Base-by-base conservation (phyloP, 2,888 invertebrate species). In the Pyrochroa serraticornis region DNA sequence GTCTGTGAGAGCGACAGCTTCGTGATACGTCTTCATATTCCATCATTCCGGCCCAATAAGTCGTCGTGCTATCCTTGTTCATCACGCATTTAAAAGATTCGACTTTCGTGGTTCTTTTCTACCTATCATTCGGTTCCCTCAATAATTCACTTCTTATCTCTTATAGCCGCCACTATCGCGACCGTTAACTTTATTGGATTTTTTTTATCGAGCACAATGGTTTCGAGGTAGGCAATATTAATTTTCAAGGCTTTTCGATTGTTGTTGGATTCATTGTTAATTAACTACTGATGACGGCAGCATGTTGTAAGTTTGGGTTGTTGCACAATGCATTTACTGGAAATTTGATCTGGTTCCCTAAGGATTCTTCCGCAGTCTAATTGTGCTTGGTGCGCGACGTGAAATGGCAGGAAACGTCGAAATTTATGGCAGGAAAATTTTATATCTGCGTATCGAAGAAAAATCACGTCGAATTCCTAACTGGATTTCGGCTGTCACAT, bases 401-500 rank as follows among this genome's bases (percentile, higher is more conserved):
- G 10, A 30, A 55, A 42, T 42, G 36, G 48, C 48, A 33, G 55
- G 36, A 55, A 32, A 48, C 14, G 48, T 42, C 43, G 48, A 48
- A 48, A 55, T 55, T 43, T 38, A 56, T 44, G 36, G 38, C 55
- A 56, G 31, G 22, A 51, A 60, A 64, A 63, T 65, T 60, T 63
- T 63, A 64, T 65, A 62, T 60, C 49, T 53, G 44, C 56, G 41
- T 54, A 64, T 63, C 60, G 60, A 62, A 64, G 65, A 63, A 66
- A 67, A 69, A 69, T 67, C 62, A 62, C 63, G 57, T 62, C 57
- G 58, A 60, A 65, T 62, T 63, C 61, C 64, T 67, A 66, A 67
- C 67, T 68, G 68, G 65, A 68, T 70, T 68, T 68, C 38, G 46
- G 60, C 63, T 64, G 68, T 67, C 69, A 61, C 60, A 65, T 62